Evolutionary conservation across 2,888 invertebrate species (phyloP), one percentile per base, ranked within the genome.

Genomic region (Esperia sulphurella): DNA sequence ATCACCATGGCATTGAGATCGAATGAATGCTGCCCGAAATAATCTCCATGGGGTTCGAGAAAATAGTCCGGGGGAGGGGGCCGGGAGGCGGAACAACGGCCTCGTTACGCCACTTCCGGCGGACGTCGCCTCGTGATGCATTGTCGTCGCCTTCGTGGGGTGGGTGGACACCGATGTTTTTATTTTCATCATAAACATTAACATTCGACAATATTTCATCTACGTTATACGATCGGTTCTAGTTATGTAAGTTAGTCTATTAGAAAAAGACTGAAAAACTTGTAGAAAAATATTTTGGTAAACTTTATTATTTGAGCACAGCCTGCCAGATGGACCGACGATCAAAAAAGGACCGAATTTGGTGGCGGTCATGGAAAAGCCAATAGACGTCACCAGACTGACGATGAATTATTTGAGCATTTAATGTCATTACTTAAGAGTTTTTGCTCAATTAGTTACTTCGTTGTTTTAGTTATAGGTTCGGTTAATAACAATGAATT

Each of bases 91-190:
- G 79, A 79, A 85, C 84, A 85, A 85, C 87, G 77, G 82, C 63
- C 87, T 88, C 88, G 88, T 88, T 88, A 88, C 78, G 79, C 75
- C 67, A 79, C 80, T 76, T 89, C 88, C 88, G 85, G 55, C 84
- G 88, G 88, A 89, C 71, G 88, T 85, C 78, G 83, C 73, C 79
- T 78, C 84, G 76, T 78, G 81, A 84, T 76, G 84, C 82, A 83
- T 83, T 84, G 87, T 83, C 77, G 74, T 68, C 73, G 75, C 71
- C 76, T 71, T 59, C 63, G 65, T 65, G 78, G 86, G 84, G 83
- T 83, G 86, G 84, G 83, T 83, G 82, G 85, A 82, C 86, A 78
- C 58, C 57, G 70, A 73, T 74, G 74, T 78, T 81, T 81, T 76
- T 76, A 81, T 83, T 79, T 79, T 72, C 67, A 75, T 76, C 65